Base-by-base conservation (phyloP, 2,797 vertebrate species). In the Oreochromis mossambicus region DNA sequence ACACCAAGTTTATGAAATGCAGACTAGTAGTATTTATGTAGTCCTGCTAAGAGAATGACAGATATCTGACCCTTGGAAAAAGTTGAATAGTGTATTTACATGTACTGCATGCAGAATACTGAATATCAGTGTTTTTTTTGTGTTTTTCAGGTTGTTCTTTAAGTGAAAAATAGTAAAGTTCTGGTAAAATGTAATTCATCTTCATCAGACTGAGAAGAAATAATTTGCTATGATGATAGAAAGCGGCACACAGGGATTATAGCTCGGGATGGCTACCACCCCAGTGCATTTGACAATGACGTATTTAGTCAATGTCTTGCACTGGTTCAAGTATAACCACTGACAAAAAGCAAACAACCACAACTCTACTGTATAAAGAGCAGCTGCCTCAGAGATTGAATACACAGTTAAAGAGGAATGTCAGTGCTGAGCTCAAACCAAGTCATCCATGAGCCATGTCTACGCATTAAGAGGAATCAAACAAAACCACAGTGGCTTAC, bases 331-430 rank as follows among this genome's bases (percentile, higher is more conserved):
- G 76, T 81, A 55, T 88, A 90, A 92, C 84, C 89, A 79, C 87
- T 88, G 83, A 90, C 82, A 89, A 86, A 92, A 92, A 86, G 58
- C 81, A 89, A 91, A 88, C 36, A 82, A 82, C 83, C 78, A 3
- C 88, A 89, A 38, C 86, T 92, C 63, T 9, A 83, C 68, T 73
- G 61, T 80, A 83, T 83, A 80, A 91, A 90, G 55, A 90, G 80
- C 84, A 91, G 89, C 86, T 89, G 78, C 82, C 78, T 83, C 26
- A 1, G 75, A 89, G 83, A 90, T 76, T 88, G 80, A 92, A 84
- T 77, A 70, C 50, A 89, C 83, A 82, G 61, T 85, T 88, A 34
- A 80, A 87, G 68, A 82, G 82, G 70, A 92, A 90, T 90, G 86
- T 86, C 87, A 91, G 78, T 7, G 4, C 75, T 63, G 48, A 76